Percentiles rank a stretch among this genome's conserved stretches.
Evolutionary conservation across 2,888 invertebrate genomes (phyloP).

Genomic region (Morinoia aosen): DNA sequence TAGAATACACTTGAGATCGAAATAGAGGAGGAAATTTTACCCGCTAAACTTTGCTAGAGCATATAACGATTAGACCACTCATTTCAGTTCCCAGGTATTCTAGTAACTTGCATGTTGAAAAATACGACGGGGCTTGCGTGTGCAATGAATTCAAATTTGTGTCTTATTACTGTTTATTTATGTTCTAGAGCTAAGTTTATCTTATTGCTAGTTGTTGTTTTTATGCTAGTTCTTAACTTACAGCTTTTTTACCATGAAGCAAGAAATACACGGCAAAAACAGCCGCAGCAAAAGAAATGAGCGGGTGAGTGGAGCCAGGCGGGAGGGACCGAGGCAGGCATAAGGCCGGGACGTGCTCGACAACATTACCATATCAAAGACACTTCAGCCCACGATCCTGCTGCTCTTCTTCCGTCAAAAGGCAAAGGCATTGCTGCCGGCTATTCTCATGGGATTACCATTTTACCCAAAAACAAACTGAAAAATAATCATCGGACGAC

Average conservation of each 20-base stretch:
- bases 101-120: background rate
- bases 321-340: background rate
- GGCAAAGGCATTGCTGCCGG: constrained; percentile 17
- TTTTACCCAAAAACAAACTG: background rate
- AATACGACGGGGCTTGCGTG: background rate
- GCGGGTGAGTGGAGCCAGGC: background rate
- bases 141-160: background rate
- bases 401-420: constrained; percentile 9
- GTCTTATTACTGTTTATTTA: background rate
- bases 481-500: background rate
- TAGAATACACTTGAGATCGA: background rate
- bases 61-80: background rate
- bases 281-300: background rate
- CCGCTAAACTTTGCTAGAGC: background rate
- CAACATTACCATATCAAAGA: constrained; percentile 17
- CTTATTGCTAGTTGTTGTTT: no score
- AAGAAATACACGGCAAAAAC: background rate
- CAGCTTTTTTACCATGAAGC: background rate
- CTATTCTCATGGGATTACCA: background rate
- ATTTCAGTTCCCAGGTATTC: background rate
- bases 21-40: background rate
- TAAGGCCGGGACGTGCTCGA: background rate
- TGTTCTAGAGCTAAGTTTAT: no score
- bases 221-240: no score
- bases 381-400: constrained; percentile 2